Conservation (phyloP, 2,888 invertebrate genomes). For the Tyria jacobaeae region DNA sequence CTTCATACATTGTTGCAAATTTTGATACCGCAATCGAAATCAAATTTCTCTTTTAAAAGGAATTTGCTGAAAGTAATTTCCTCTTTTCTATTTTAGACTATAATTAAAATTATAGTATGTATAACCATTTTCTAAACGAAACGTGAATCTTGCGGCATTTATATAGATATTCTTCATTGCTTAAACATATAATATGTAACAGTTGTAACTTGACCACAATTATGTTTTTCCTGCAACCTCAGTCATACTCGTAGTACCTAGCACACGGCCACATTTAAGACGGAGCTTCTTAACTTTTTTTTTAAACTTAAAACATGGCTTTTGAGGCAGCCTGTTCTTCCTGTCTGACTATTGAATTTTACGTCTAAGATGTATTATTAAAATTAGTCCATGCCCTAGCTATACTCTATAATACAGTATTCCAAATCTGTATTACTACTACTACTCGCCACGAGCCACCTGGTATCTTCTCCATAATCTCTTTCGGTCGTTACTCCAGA, state of each 20-base stretch:
- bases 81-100: conserved; percentile 24
- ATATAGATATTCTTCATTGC: no score
- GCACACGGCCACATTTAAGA: neutral
- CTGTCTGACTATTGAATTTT: no score
- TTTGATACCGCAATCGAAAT: conserved; percentile 43
- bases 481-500: conserved; percentile 1
- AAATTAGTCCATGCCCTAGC: no score
- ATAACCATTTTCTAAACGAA: no score
- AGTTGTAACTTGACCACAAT: no score
- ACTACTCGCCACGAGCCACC: conserved; percentile 8
- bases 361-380: no score
- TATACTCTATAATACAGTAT: neutral
- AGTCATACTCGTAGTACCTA: neutral
- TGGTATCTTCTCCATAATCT: conserved; percentile 21
- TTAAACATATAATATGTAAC: no score
- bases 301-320: no score
- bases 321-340: no score
- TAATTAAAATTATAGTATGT: conserved; percentile 14
- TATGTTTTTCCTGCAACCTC: neutral
- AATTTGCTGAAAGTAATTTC: conserved; percentile 31
- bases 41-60: conserved; percentile 44
- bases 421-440: neutral
- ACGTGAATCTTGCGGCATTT: no score
- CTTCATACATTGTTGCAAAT: conserved; percentile 45
- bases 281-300: no score